Evolutionary conservation across 2,797 vertebrate species (phyloP).

Genomic region (Argentina silus): DNA sequence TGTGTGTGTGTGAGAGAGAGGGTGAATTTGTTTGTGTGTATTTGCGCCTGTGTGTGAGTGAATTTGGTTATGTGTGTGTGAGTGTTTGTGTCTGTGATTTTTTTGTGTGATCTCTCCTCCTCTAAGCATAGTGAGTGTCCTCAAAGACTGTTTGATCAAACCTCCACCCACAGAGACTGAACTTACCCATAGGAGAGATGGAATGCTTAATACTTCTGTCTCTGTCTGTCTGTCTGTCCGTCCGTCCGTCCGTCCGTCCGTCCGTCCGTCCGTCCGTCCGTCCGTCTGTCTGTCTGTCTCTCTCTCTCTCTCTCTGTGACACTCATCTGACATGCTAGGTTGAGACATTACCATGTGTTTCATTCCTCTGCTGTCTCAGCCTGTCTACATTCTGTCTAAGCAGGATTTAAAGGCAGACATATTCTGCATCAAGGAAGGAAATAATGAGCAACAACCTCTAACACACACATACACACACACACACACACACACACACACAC

Average conservation of each 20-base stretch:
- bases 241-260: not conserved
- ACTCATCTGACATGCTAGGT: not conserved
- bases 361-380: not conserved
- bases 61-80: not conserved
- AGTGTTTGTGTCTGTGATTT: not conserved
- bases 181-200: not conserved
- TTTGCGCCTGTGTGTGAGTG: not conserved
- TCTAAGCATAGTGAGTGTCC: not conserved
- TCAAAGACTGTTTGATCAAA: not conserved
- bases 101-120: no score
- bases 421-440: not conserved
- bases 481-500: constrained; percentile 11
- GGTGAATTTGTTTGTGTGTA: no score
- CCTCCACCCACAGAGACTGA: not conserved
- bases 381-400: not conserved
- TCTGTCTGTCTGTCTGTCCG: not conserved
- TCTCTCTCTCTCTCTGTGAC: not conserved
- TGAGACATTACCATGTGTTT: not conserved
- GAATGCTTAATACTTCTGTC: not conserved
- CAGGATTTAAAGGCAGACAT: not conserved
- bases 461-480: constrained; percentile 10
- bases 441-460: not conserved
- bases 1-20: no score
- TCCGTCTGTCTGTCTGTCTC: not conserved
- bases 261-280: not conserved